Percentiles rank a stretch among this genome's conserved stretches.
These are phyloP conservation scores for Serrognathus titanus DNA, from an alignment of 2,888 invertebrate genomes.

Conservation along the genomic window DNA sequence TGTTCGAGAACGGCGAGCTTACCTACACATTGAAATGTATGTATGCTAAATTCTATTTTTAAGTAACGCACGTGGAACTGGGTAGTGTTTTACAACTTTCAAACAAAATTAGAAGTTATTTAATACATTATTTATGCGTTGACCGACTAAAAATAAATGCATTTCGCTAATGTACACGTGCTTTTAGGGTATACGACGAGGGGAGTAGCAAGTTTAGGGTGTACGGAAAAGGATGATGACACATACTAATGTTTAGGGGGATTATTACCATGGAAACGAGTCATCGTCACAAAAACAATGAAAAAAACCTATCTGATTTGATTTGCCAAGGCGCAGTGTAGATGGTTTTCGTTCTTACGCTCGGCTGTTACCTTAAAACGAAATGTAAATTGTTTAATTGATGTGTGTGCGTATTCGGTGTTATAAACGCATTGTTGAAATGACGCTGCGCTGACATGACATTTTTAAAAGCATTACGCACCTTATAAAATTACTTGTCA, in stretches of 20 bases:
- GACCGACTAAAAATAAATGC: slow-evolving; percentile 1
- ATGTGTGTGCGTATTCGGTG: slow-evolving; percentile 1
- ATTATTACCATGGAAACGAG: background rate
- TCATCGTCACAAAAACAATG: background rate
- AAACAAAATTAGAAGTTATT: slow-evolving; percentile 3
- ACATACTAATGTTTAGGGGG: background rate
- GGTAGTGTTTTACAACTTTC: slow-evolving; percentile 5
- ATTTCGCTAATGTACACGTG: background rate
- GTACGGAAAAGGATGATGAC: slow-evolving; percentile 3
- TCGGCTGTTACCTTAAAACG: background rate
- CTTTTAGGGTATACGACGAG: background rate
- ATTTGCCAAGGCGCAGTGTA: no score
- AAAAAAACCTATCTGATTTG: no score
- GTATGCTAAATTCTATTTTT: slow-evolving; percentile 6
- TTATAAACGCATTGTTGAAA: slow-evolving; percentile 13
- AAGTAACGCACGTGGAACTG: slow-evolving; percentile 11
- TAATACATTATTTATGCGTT: background rate
- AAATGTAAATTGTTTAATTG: background rate
- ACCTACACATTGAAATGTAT: background rate
- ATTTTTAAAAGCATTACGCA: slow-evolving; percentile 18
- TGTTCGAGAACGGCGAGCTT: background rate
- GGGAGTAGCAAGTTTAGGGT: background rate
- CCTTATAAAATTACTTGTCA: slow-evolving; percentile 18
- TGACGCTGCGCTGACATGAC: slow-evolving; percentile 26
- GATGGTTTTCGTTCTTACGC: no score